Evolutionary conservation across 2,888 invertebrate species (phyloP).

Genomic region (Elysia crispata): DNA sequence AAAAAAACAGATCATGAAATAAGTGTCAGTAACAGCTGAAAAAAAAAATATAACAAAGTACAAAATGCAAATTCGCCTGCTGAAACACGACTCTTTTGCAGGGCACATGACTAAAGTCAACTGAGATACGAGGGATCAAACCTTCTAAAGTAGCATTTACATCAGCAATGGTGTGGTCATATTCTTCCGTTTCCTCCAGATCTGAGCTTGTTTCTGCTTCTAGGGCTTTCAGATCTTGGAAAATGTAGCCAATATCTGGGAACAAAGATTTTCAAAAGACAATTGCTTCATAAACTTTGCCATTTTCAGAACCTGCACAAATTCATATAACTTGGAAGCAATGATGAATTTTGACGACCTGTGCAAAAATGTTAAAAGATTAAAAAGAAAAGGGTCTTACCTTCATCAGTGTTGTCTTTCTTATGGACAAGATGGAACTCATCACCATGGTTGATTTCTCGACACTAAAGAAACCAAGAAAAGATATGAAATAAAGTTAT

Average conservation of each 20-base stretch:
- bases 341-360: neutral
- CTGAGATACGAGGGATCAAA: conserved; percentile 30
- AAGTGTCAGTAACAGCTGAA: too few relatives aligned
- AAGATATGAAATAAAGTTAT: neutral
- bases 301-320: too few relatives aligned
- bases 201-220: conserved; percentile 58
- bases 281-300: too few relatives aligned
- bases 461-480: conserved; percentile 54
- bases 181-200: conserved; percentile 52
- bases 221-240: conserved; percentile 66
- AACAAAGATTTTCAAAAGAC: neutral
- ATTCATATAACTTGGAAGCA: neutral
- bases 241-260: conserved; percentile 70
- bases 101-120: neutral
- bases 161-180: conserved; percentile 31
- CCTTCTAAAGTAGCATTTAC: conserved; percentile 62
- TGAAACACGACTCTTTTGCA: too few relatives aligned
- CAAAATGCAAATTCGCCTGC: too few relatives aligned
- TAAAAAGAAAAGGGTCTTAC: conserved; percentile 57
- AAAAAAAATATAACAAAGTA: too few relatives aligned
- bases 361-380: too few relatives aligned
- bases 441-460: conserved; percentile 71
- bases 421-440: conserved; percentile 74
- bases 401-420: conserved; percentile 65
- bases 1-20: too few relatives aligned